Percentiles rank a stretch among this genome's conserved stretches.
Conservation (phyloP, 1,140 invertebrate species). For the Luehdorfia chinensis region DNA sequence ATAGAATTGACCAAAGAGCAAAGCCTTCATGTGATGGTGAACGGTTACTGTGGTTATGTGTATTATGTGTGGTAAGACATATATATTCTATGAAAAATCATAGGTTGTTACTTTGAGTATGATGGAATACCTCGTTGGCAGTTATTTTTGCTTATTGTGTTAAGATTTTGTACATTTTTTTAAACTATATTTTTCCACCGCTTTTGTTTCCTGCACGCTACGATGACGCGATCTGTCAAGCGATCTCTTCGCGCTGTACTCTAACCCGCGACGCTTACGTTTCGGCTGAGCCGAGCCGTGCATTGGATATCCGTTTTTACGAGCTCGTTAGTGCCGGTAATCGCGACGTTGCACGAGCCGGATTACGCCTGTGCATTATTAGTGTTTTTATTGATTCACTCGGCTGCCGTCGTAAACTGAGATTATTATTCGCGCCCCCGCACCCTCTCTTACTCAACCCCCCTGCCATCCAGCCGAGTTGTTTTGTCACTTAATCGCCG, state of each 20-base stretch:
- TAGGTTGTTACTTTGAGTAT: too few species aligned
- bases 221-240: too few species aligned
- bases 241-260: conserved; percentile 4
- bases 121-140: too few species aligned
- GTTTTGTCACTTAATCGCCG: conserved; percentile 74
- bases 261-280: conserved; percentile 50
- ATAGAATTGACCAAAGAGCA: too few species aligned
- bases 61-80: too few species aligned
- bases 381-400: conserved; percentile 77
- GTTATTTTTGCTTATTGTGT: too few species aligned
- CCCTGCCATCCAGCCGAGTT: conserved; percentile 38
- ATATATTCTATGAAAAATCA: too few species aligned
- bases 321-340: conserved; percentile 73
- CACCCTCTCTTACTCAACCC: conserved; percentile 29
- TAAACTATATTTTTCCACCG: too few species aligned
- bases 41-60: too few species aligned
- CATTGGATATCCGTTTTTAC: conserved; percentile 69
- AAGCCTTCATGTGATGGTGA: too few species aligned
- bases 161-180: too few species aligned
- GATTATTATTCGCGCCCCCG: conserved; percentile 71
- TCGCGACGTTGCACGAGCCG: conserved; percentile 66
- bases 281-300: conserved; percentile 62
- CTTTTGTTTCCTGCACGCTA: too few species aligned
- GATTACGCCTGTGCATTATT: conserved; percentile 75
- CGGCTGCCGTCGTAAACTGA: conserved; percentile 73